A percentile compares a stretch with the other conserved stretches of the same genome.
Conservation (phyloP, 2,797 vertebrate genomes). For the Micromesistius poutassou region DNA sequence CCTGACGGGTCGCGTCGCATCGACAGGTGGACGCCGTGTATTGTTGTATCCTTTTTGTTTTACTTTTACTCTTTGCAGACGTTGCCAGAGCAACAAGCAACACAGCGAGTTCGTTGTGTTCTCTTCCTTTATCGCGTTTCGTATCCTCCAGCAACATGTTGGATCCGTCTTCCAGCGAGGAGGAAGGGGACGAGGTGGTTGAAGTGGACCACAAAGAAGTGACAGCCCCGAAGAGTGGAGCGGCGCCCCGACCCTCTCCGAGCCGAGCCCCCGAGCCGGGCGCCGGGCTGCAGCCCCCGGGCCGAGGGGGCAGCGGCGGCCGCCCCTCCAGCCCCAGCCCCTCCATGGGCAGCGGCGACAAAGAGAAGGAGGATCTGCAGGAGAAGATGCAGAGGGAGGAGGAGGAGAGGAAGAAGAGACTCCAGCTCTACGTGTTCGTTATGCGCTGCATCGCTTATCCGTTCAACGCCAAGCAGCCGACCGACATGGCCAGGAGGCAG, state of each 20-base stretch:
- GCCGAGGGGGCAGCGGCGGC: conserved; percentile 66
- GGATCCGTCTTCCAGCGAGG: conserved; percentile 96
- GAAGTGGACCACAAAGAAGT: conserved; percentile 87
- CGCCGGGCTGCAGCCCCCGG: conserved; percentile 79
- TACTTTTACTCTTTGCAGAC: conserved; percentile 4
- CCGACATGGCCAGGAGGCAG: conserved; percentile 95
- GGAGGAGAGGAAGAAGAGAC: conserved; percentile 91
- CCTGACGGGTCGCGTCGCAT: neutral
- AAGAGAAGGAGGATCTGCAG: conserved; percentile 90
- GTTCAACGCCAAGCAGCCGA: conserved; percentile 97
- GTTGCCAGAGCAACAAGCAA: conserved; percentile 16
- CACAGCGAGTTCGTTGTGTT: conserved; percentile 22
- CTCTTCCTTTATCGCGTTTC: conserved; percentile 6
- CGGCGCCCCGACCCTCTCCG: conserved; percentile 78
- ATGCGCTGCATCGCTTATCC: conserved; percentile 98
- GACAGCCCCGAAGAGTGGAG: conserved; percentile 73
- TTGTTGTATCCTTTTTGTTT: neutral
- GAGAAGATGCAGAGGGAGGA: conserved; percentile 94
- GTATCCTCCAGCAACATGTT: conserved; percentile 74
- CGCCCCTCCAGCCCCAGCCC: conserved; percentile 89
- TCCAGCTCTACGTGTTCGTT: conserved; percentile 97
- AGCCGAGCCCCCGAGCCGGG: conserved; percentile 79
- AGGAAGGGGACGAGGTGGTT: conserved; percentile 88
- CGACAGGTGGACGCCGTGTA: neutral
- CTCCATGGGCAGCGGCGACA: conserved; percentile 90